These are phyloP conservation scores for Sarotherodon lohbergeri DNA, from an alignment of 2,113 vertebrate species.

Conservation along the genomic window DNA sequence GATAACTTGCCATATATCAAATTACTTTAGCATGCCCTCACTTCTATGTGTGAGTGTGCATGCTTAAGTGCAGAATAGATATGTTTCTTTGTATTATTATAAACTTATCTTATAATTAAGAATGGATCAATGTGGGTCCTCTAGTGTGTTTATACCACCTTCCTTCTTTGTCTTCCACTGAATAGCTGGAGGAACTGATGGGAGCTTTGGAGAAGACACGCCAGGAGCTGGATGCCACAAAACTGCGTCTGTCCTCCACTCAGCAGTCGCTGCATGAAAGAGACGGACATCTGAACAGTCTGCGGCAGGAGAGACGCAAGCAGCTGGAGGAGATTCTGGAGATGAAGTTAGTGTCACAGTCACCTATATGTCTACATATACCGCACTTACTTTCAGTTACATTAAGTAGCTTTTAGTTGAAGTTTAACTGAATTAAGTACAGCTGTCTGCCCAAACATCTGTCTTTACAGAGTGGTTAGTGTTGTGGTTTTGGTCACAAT, in stretches of 20 bases:
- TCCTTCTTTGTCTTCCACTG: not conserved
- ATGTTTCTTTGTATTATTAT: not conserved
- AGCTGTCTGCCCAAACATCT: not conserved
- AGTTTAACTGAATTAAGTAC: not conserved
- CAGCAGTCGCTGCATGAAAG: constrained; percentile 90
- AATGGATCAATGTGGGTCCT: not conserved
- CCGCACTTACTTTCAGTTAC: not conserved
- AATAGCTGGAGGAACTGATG: constrained; percentile 91
- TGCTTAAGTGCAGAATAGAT: not conserved
- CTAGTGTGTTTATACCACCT: not conserved
- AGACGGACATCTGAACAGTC: constrained; percentile 84
- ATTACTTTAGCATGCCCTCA: not conserved
- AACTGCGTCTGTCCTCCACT: constrained; percentile 86
- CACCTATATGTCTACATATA: not conserved
- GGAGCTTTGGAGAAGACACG: constrained; percentile 88
- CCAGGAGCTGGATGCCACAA: constrained; percentile 89
- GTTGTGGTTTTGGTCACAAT: not conserved
- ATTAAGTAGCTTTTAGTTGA: not conserved
- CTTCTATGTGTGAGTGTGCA: not conserved
- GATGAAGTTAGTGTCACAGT: constrained; percentile 87
- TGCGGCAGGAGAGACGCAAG: constrained; percentile 85
- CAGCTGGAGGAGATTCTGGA: constrained; percentile 95
- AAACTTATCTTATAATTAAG: not conserved
- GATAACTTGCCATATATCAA: not conserved
- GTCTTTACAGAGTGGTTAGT: not conserved